phyloP scores from a whole-genome alignment of 2,113 vertebrate genomes.

The Scophthalmus maximus region DNA sequence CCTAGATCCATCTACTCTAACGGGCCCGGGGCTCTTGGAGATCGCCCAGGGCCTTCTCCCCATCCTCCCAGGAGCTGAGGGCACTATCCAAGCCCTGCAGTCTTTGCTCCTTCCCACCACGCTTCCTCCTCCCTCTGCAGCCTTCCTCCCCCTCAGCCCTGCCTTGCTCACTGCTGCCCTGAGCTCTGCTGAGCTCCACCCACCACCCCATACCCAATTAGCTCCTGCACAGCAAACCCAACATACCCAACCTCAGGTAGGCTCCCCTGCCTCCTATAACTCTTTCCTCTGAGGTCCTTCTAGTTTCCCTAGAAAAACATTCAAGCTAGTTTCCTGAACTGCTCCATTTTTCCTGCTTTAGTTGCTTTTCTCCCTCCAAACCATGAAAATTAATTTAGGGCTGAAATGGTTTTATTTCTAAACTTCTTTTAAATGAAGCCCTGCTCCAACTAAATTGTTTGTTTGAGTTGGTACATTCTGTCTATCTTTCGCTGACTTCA shows the following conservation, averaged over 20 bases:
- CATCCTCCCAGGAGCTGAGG: slow-evolving; percentile 75
- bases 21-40: slow-evolving; percentile 83
- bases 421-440: slow-evolving; percentile 16
- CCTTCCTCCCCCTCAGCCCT: slow-evolving; percentile 88
- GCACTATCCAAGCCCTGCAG: slow-evolving; percentile 78
- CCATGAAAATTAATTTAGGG: neutral
- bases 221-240: slow-evolving; percentile 75
- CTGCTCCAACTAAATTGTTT: neutral
- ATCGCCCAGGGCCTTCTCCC: slow-evolving; percentile 85
- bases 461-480: neutral
- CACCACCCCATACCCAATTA: slow-evolving; percentile 72
- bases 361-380: neutral
- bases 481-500: too few relatives aligned
- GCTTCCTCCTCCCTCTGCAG: slow-evolving; percentile 74
- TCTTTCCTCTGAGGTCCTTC: slow-evolving; percentile 21
- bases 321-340: slow-evolving; percentile 17
- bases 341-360: slow-evolving; percentile 6
- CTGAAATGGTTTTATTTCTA: neutral
- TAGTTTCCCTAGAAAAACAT: slow-evolving; percentile 15
- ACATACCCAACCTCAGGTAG: slow-evolving; percentile 80
- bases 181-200: slow-evolving; percentile 80
- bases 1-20: slow-evolving; percentile 84
- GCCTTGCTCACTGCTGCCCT: slow-evolving; percentile 86
- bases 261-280: slow-evolving; percentile 33
- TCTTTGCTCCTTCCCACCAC: slow-evolving; percentile 83